Evolutionary conservation across 2,888 invertebrate species (phyloP).

Genomic region (Agrochola macilenta): DNA sequence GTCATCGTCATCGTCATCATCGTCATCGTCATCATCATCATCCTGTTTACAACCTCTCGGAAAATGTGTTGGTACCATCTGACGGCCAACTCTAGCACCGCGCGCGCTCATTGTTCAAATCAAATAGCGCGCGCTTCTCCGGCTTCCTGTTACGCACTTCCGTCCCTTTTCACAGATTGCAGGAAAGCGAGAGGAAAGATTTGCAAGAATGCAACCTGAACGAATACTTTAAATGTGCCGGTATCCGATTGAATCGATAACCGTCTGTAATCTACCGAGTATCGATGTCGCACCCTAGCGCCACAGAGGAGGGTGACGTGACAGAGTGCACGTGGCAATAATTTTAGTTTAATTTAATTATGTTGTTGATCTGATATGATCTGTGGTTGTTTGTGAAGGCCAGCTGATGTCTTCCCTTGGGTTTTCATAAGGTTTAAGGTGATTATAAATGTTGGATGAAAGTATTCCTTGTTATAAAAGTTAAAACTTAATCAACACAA

Average conservation of each 20-base stretch:
- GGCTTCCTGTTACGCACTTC: too few relatives aligned
- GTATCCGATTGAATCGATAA: slow-evolving; percentile 79
- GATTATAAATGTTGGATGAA: background rate
- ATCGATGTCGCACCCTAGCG: slow-evolving; percentile 67
- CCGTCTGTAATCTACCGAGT: slow-evolving; percentile 78
- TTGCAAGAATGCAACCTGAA: too few relatives aligned
- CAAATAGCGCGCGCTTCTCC: too few relatives aligned
- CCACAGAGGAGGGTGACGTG: slow-evolving; percentile 49
- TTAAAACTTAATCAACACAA: background rate
- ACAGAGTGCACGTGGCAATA: slow-evolving; percentile 38
- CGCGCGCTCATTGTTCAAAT: too few relatives aligned
- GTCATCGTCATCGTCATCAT: too few relatives aligned
- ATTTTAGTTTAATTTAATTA: slow-evolving; percentile 50
- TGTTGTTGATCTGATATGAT: slow-evolving; percentile 6
- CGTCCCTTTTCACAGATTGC: too few relatives aligned
- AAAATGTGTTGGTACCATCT: too few relatives aligned
- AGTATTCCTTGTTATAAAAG: background rate
- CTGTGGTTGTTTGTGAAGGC: slow-evolving; percentile 5
- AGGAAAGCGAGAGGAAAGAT: too few relatives aligned
- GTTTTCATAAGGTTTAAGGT: background rate
- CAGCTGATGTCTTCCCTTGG: slow-evolving; percentile 26
- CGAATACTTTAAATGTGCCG: slow-evolving; percentile 43
- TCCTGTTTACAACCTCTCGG: too few relatives aligned
- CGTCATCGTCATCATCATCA: too few relatives aligned
- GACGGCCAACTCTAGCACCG: too few relatives aligned